Percentiles rank a stretch among this genome's conserved stretches.
Evolutionary conservation across 1,140 invertebrate species (phyloP).

Genomic region (Pseudomyrmex pallidus): DNA sequence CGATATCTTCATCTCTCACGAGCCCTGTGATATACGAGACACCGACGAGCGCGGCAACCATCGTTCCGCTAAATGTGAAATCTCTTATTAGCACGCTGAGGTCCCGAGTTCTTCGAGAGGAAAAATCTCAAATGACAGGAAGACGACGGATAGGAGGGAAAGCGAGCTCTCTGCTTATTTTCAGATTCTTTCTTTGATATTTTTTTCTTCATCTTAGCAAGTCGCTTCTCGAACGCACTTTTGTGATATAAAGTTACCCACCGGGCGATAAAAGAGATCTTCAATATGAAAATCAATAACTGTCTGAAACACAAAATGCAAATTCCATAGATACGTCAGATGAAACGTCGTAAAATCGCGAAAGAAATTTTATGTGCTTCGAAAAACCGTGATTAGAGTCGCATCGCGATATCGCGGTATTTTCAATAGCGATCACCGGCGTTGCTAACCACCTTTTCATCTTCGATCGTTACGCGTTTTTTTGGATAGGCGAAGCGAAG

Average conservation of each 20-base stretch:
- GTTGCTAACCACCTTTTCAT: constrained; percentile 43
- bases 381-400: background rate
- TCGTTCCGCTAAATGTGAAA: constrained; percentile 65
- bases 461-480: constrained; percentile 31
- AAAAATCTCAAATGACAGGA: constrained; percentile 74
- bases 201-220: constrained; percentile 9
- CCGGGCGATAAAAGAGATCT: too few relatives aligned
- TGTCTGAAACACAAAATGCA: too few relatives aligned
- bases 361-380: background rate
- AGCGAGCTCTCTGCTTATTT: constrained; percentile 64
- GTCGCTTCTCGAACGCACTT: background rate
- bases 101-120: constrained; percentile 61
- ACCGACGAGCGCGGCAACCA: constrained; percentile 16
- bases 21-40: background rate
- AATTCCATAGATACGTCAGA: too few relatives aligned
- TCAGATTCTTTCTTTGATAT: constrained; percentile 52
- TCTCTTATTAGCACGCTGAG: constrained; percentile 63
- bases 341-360: background rate
- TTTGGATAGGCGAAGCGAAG: constrained; percentile 15
- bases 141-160: constrained; percentile 59
- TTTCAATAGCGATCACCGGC: constrained; percentile 22
- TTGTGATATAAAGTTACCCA: background rate
- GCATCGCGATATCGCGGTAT: background rate
- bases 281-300: too few relatives aligned
- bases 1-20: constrained; percentile 7